Conservation (phyloP, 2,888 invertebrate species). For the Cantharis flavilabris region DNA sequence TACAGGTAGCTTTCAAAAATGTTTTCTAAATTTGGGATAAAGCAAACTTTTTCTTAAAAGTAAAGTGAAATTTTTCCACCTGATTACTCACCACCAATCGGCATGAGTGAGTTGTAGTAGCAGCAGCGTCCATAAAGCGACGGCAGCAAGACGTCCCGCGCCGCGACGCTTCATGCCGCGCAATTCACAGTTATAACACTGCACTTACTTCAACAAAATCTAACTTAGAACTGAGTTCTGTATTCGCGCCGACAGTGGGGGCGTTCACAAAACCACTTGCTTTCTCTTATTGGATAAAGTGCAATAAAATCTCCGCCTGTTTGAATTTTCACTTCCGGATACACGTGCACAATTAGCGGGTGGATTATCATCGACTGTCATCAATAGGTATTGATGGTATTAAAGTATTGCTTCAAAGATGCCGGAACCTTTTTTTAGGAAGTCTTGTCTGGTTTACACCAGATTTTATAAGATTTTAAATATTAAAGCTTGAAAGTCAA, state of each 20-base stretch:
- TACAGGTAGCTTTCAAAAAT: neutral
- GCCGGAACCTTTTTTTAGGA: neutral
- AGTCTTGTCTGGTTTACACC: neutral
- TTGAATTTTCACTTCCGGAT: slow-evolving; percentile 31
- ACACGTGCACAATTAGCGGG: slow-evolving; percentile 31
- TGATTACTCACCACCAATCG: slow-evolving; percentile 49
- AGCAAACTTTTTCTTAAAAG: neutral
- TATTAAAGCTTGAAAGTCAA: neutral
- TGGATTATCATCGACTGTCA: slow-evolving; percentile 6
- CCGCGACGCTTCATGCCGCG: slow-evolving; percentile 52
- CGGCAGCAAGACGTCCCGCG: slow-evolving; percentile 49
- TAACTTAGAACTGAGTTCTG: slow-evolving; percentile 40
- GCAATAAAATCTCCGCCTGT: slow-evolving; percentile 32
- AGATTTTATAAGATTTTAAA: neutral
- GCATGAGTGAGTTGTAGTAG: slow-evolving; percentile 47
- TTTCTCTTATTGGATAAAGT: slow-evolving; percentile 28
- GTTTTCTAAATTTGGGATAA: neutral
- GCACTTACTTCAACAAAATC: slow-evolving; percentile 41
- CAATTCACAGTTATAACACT: slow-evolving; percentile 38
- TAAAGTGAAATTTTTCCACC: neutral
- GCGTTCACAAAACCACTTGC: slow-evolving; percentile 32
- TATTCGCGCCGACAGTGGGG: slow-evolving; percentile 34
- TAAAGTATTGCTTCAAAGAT: neutral
- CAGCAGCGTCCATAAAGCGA: slow-evolving; percentile 50
- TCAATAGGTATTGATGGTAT: neutral